Base-by-base conservation (phyloP, 2,797 vertebrate genomes). In the Taenioides sp. region DNA sequence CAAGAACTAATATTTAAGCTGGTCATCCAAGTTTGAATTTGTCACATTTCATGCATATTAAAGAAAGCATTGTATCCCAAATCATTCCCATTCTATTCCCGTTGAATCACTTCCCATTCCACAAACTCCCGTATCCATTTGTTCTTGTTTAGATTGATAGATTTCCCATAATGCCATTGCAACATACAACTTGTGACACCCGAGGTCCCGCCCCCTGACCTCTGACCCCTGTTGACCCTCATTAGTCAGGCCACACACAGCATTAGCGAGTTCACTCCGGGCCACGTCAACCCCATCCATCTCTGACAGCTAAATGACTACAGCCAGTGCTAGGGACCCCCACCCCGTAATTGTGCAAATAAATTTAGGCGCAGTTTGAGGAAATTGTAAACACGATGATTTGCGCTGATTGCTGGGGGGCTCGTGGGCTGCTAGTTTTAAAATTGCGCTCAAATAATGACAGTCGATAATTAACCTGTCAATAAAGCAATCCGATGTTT, bases 211-310 rank as follows among this genome's bases (percentile, higher is more conserved):
- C 78, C 71, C 65, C 67, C 20, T 80, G 83, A 83, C 79, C 78
- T 79, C 16, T 81, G 73, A 62, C 83, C 77, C 73, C 2, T 64
- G 75, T 57, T 84, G 83, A 88, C 88, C 85, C 82, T 84, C 80
- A 88, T 91, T 88, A 88, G 85, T 87, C 67, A 70, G 80, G 73
- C 78, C 82, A 88, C 86, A 90, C 82, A 79, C 62, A 73, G 78
- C 67, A 85, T 84, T 49, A 79, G 81, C 67, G 75, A 64, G 66
- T 70, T 82, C 73, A 83, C 78, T 75, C 52, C 0, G 65, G 77
- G 80, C 68, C 80, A 60, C 11, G 50, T 82, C 64, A 69, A 34
- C 34, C 16, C 37, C 69, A 82, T 84, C 80, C 66, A 69, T 86
- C 79, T 79, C 70, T 84, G 79, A 76, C 84, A 82, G 57, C 67